These are phyloP conservation scores for Pomatostomus ruficeps DNA, from an alignment of 2,113 vertebrate species.

Conservation along the genomic window DNA sequence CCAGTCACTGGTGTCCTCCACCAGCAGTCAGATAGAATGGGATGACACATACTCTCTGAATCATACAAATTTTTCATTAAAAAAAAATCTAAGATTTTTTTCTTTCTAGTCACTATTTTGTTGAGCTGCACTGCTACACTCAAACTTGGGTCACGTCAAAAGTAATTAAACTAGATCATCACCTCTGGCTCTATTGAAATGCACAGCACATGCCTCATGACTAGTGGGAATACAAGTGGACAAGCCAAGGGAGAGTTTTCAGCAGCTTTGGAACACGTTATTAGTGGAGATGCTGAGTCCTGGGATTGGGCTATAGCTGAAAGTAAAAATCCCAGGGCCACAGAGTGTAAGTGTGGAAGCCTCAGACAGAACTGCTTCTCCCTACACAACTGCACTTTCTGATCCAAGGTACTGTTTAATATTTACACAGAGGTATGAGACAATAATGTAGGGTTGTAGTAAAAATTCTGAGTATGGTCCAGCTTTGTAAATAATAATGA, in stretches of 20 bases:
- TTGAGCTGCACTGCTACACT: neutral
- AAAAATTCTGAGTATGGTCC: neutral
- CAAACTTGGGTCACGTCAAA: neutral
- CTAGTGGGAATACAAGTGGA: neutral
- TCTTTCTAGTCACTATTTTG: neutral
- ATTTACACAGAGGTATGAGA: neutral
- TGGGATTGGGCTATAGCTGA: neutral
- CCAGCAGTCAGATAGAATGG: neutral
- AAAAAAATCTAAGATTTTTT: neutral
- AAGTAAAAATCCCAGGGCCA: neutral
- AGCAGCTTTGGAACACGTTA: neutral
- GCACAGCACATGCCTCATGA: accelerated
- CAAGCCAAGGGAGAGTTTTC: neutral
- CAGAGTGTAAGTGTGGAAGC: too few species aligned
- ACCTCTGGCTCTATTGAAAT: neutral
- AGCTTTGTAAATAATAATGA: neutral
- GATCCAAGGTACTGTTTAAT: neutral
- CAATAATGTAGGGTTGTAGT: neutral
- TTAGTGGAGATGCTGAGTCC: neutral
- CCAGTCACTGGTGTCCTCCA: neutral
- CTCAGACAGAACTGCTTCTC: neutral
- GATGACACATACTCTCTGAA: neutral
- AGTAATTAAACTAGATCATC: neutral
- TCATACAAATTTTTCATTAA: neutral
- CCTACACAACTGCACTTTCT: neutral